Evolutionary conservation across 2,113 vertebrate genomes (phyloP).

Genomic region (Chelonoidis abingdonii): DNA sequence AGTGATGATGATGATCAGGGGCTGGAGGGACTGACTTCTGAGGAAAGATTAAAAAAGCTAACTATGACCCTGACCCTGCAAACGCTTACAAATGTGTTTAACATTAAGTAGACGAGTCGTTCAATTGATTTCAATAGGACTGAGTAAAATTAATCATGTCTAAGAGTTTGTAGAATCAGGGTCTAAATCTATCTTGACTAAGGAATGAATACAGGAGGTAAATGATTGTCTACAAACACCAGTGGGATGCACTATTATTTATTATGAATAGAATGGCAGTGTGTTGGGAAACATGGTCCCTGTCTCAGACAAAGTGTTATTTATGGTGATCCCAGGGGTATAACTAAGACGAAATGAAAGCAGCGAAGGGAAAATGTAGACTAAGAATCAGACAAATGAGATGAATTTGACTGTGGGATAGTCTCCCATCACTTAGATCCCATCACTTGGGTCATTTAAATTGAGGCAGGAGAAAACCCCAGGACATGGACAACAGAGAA

Average conservation of each 20-base stretch:
- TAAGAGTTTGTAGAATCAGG: background rate
- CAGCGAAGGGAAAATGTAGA: background rate
- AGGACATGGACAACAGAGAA: too few relatives aligned
- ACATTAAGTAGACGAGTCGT: background rate
- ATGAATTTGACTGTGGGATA: too few relatives aligned
- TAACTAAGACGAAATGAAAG: background rate
- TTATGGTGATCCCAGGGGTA: background rate
- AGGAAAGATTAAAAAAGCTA: background rate
- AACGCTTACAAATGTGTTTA: background rate
- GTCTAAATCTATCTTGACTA: background rate
- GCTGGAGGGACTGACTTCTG: background rate
- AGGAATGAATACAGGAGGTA: background rate
- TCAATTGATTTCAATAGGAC: background rate
- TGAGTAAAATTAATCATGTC: background rate
- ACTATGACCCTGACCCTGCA: too few relatives aligned
- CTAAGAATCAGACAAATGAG: background rate
- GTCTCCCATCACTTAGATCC: too few relatives aligned
- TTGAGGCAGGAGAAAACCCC: too few relatives aligned
- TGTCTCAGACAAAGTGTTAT: background rate
- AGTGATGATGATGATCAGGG: background rate
- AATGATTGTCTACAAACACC: rapidly evolving
- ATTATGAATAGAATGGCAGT: background rate
- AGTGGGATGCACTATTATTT: rapidly evolving
- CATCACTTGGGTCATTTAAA: too few relatives aligned
- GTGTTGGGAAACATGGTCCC: background rate